These are phyloP conservation scores for Gouania willdenowi DNA, from an alignment of 2,797 vertebrate species.

Conservation along the genomic window DNA sequence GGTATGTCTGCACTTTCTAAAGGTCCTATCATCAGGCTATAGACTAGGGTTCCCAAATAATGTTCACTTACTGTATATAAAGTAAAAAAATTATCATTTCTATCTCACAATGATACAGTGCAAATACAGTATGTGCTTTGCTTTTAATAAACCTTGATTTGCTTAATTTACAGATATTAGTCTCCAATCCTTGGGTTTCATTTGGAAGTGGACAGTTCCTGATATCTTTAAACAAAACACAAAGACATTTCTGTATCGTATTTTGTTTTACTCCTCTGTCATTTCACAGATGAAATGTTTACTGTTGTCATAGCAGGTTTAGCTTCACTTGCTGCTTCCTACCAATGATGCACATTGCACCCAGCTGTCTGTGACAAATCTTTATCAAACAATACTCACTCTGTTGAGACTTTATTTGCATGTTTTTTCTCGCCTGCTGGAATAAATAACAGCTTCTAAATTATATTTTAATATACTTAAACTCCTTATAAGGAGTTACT, in stretches of 20 bases:
- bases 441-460: slow-evolving; percentile 16
- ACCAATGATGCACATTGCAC: slow-evolving; percentile 7
- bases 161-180: slow-evolving; percentile 68
- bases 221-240: background rate
- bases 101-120: too few relatives aligned
- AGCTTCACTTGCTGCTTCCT: slow-evolving; percentile 20
- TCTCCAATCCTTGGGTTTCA: slow-evolving; percentile 19
- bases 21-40: too few relatives aligned
- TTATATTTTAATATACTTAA: slow-evolving; percentile 40
- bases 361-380: slow-evolving; percentile 10
- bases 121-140: too few relatives aligned
- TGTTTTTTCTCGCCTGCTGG: slow-evolving; percentile 11
- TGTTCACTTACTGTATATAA: too few relatives aligned
- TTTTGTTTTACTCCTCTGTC: slow-evolving; percentile 39
- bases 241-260: too few relatives aligned
- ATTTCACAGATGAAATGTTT: slow-evolving; percentile 30
- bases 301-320: slow-evolving; percentile 12
- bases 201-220: slow-evolving; percentile 8
- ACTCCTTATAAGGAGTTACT: too few relatives aligned
- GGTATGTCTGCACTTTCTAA: slow-evolving; percentile 62
- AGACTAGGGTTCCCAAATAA: too few relatives aligned
- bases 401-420: slow-evolving; percentile 1
- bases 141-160: background rate
- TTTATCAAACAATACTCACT: slow-evolving; percentile 7
- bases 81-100: too few relatives aligned